Percentiles rank a stretch among this genome's conserved stretches.
These are phyloP conservation scores for Sebastes diaconus DNA, from an alignment of 2,797 vertebrate genomes.

Conservation along the genomic window DNA sequence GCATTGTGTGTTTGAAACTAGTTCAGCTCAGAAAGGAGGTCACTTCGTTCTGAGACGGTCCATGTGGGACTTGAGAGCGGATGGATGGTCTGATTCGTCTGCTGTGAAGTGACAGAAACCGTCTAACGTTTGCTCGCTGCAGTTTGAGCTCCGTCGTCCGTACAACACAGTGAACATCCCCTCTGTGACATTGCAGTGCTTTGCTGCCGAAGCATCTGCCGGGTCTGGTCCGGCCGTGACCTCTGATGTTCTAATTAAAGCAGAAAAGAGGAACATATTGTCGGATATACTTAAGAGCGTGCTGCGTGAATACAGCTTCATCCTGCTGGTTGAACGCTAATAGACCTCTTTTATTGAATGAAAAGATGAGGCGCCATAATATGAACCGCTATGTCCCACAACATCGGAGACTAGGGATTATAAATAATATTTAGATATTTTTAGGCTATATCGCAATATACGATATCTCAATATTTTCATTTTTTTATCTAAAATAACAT, in stretches of 20 bases:
- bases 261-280: constrained; percentile 44
- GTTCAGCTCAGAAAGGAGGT: constrained; percentile 77
- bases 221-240: constrained; percentile 28
- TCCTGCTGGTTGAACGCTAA: constrained; percentile 17
- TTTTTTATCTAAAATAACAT: no score
- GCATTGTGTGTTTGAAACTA: constrained; percentile 71
- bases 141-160: constrained; percentile 6
- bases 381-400: constrained; percentile 1
- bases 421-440: background rate
- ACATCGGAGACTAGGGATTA: background rate
- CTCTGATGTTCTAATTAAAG: constrained; percentile 60
- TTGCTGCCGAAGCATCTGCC: constrained; percentile 16
- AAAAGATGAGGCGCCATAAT: constrained; percentile 10
- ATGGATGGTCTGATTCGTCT: constrained; percentile 69
- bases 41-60: constrained; percentile 72
- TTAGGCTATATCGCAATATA: no score
- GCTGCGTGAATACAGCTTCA: constrained; percentile 14
- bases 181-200: constrained; percentile 6
- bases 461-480: no score
- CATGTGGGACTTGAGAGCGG: constrained; percentile 65
- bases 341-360: constrained; percentile 18
- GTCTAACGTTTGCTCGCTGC: constrained; percentile 15
- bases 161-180: background rate
- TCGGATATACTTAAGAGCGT: constrained; percentile 19
- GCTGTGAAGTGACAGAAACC: constrained; percentile 57